phyloP scores from a whole-genome alignment of 2,888 invertebrate species.

The Incurvaria masculella region DNA sequence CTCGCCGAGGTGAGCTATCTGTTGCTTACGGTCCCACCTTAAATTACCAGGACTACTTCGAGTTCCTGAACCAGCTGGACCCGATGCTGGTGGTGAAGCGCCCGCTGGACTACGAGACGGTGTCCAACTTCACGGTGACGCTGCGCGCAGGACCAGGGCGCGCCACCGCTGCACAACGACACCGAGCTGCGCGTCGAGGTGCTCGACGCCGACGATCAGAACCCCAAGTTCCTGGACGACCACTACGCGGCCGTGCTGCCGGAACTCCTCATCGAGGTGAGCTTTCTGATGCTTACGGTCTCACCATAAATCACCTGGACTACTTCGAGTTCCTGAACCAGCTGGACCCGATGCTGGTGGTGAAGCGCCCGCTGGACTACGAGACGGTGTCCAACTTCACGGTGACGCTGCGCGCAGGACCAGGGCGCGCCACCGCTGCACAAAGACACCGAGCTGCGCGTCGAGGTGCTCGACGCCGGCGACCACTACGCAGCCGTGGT shows the following conservation, averaged over 20 bases:
- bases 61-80: constrained; percentile 82
- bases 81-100: constrained; percentile 77
- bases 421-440: constrained; percentile 77
- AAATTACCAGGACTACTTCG: constrained; percentile 79
- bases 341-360: constrained; percentile 77
- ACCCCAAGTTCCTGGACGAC: constrained; percentile 76
- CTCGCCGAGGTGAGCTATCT: constrained; percentile 52
- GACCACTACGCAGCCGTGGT: constrained; percentile 77
- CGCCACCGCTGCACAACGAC: constrained; percentile 73
- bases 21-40: too few relatives aligned
- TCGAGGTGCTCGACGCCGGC: constrained; percentile 82
- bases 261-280: constrained; percentile 52
- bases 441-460: constrained; percentile 70
- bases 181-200: constrained; percentile 72
- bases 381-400: constrained; percentile 77
- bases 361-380: constrained; percentile 78
- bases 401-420: constrained; percentile 72
- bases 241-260: constrained; percentile 71
- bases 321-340: constrained; percentile 83
- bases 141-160: constrained; percentile 76
- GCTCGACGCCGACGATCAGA: constrained; percentile 89
- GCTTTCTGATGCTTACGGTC: too few relatives aligned
- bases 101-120: constrained; percentile 78
- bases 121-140: constrained; percentile 73
- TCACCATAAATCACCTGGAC: constrained; percentile 49